Conservation (phyloP, 2,797 vertebrate species). For the Alfaro cultratus region DNA sequence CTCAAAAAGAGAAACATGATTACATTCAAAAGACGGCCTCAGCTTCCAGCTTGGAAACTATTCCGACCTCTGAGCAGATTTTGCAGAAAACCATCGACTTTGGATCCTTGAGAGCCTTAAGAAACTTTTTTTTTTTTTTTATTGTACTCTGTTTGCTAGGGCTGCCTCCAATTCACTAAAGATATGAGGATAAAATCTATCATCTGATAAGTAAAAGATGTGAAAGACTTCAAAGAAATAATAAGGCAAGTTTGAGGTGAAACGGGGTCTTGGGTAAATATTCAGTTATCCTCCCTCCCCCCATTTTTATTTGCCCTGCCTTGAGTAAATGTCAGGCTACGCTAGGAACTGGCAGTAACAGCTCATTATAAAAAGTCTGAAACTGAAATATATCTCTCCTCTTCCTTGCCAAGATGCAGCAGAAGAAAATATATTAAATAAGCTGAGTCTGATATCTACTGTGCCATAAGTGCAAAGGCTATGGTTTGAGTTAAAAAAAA, state of each 20-base stretch:
- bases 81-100: not conserved
- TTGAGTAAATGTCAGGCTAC: conserved; percentile 64
- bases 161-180: conserved; percentile 32
- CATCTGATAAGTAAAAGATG: conserved; percentile 42
- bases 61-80: not conserved
- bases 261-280: conserved; percentile 57
- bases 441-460: conserved; percentile 19
- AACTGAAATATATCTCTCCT: conserved; percentile 47
- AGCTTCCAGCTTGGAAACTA: not conserved
- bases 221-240: conserved; percentile 30
- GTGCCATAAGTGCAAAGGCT: conserved; percentile 11
- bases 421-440: conserved; percentile 39
- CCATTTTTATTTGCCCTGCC: conserved; percentile 55
- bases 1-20: not conserved
- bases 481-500: not conserved
- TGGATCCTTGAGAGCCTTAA: conserved; percentile 39
- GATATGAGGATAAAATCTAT: conserved; percentile 29
- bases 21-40: not conserved
- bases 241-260: conserved; percentile 17
- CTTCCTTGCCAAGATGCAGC: conserved; percentile 38
- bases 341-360: conserved; percentile 47
- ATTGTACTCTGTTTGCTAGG: conserved; percentile 49
- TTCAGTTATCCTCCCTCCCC: conserved; percentile 16
- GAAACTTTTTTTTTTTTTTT: conserved; percentile 8
- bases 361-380: conserved; percentile 62